Base-by-base conservation (phyloP, 2,797 vertebrate species). In the Rallus crepitans region DNA sequence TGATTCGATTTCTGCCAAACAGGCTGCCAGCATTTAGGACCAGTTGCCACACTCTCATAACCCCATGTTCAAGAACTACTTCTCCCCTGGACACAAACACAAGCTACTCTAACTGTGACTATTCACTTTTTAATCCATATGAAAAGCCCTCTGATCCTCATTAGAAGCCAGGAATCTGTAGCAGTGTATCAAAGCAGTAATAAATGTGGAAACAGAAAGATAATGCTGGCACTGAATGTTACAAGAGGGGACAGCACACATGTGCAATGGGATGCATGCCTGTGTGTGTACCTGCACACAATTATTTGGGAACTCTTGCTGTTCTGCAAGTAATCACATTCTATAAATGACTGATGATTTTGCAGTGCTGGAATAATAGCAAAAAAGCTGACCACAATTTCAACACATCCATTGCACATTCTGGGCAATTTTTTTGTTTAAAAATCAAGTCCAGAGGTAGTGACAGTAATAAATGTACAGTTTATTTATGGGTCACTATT, bases 11-110 rank as follows among this genome's bases (percentile, higher is more conserved):
- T 75, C 37, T 55, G 63, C 20, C 61, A 12, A 79, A 55, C 0
- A 0, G 21, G 14, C 25, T 37, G 72, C 25, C 59, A 21, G 72
- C 66, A 10, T 7, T 30, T 4, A 4, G 42, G 14, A 31, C 39
- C 63, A 13, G 55, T 6, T 31, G 66, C 65, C 77, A 39, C n/a
- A 8, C 14, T 61, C 53, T 8, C 15, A 1, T 1, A 39, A 20
- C 6, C 24, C 50, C 12, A 4, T 0, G 4, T 0, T 7, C 31
- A 50, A 52, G 33, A 13, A 47, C 17, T 1, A 7, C 40, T 30
- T 56, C 50, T 52, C 15, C 15, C n/a, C 11, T 12, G 42, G 64
- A 85, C 79, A 39, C 30, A 57, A 15, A 35, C 0, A 0, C 25
- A 8, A 60, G 33, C 70, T 7, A 48, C 13, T 0, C 11, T 6